Evolutionary conservation across 2,888 invertebrate species (phyloP), one percentile per base, ranked within the genome.

Genomic region (Erannis defoliaria): DNA sequence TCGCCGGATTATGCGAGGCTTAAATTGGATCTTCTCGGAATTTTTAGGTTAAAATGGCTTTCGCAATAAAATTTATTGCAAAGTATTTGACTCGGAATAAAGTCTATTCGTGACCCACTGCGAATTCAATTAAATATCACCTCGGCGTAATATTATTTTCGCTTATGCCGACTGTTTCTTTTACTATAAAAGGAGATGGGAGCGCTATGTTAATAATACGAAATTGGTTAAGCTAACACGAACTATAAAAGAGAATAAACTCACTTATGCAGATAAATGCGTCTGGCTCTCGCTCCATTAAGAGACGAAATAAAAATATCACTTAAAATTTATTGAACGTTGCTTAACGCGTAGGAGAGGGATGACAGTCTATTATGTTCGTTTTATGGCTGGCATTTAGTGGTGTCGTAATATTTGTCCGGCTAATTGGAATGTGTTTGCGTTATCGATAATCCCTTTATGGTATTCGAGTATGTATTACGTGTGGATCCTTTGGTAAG

Each of bases 1-100:
- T 77, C 80, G 70, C 68, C 71, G 83, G 85, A 90, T 88, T 88
- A 87, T 85, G 81, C 87, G 80, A 81, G 77, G 80, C 81, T 88
- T 86, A 88, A 90, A 89, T 88, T 85, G 87, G 85, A 87, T 86
- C 84, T 87, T 84, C 88, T 85, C 76, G 82, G 86, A 87, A 88
- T 88, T 88, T 88, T 88, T 85, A 83, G 84, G 83, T 82, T 81
- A 84, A 85, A 89, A 86, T 81, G 82, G 82, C 80, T 81, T 79
- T 84, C 79, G 83, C 84, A 83, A 85, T 88, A 87, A 88, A 88
- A 86, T 89, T 88, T 89, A 89, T 86, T 81, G 83, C 84, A 73
- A 78, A 82, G 80, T 82, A 80, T 86, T 86, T 86, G 85, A 86
- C 86, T 86, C 75, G 78, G 80, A 81, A 84, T 81, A 84, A 83